A percentile compares a stretch with the other conserved stretches of the same genome.
phyloP scores from a whole-genome alignment of 2,113 vertebrate species.

The Saimiri boliviensis region DNA sequence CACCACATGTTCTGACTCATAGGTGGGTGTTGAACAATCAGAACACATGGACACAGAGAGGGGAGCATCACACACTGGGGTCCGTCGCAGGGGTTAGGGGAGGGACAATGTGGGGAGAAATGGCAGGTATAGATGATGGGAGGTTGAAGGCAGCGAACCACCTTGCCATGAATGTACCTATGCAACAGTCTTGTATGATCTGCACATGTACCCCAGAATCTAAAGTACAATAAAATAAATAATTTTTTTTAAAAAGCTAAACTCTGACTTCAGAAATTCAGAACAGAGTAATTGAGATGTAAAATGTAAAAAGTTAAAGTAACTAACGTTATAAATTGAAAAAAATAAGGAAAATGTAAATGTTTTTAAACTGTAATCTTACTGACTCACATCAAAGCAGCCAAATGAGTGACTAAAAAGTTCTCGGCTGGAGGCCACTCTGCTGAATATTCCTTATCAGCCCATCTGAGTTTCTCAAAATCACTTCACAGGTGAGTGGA shows the following conservation, averaged over 20 bases:
- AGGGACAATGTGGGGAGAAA: no score
- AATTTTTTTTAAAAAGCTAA: conserved; percentile 35
- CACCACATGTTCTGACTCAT: no score
- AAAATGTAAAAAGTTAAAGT: background rate
- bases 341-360: conserved; percentile 35
- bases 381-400: background rate
- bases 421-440: background rate
- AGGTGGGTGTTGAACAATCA: no score
- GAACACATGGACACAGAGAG: no score
- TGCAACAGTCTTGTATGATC: no score
- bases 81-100: no score
- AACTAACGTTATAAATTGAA: background rate
- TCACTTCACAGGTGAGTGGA: background rate
- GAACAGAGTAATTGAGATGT: background rate
- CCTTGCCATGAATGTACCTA: no score
- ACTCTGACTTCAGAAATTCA: background rate
- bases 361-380: conserved; percentile 31
- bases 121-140: no score
- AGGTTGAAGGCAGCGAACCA: no score
- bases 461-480: conserved; percentile 17
- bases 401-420: background rate
- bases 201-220: no score
- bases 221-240: background rate
- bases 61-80: no score
- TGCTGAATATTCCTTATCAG: background rate